Evolutionary conservation across 2,888 invertebrate species (phyloP), one percentile per base, ranked within the genome.

Genomic region (Catocala nupta): DNA sequence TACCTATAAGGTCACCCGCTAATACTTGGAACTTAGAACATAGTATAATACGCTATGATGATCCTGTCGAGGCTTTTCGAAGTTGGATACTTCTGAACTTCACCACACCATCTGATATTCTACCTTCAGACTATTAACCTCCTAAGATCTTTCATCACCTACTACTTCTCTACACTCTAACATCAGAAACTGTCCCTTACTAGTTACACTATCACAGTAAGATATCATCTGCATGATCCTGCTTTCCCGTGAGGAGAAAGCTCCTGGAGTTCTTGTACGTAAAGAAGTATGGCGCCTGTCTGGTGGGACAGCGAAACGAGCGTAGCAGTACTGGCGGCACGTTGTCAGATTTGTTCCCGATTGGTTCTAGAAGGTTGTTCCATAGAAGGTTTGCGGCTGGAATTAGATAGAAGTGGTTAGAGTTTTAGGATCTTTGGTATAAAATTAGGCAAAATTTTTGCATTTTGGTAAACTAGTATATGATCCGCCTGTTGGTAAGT

Each of bases 351-450:
- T 96, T 97, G 73, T 94, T 93, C 34, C 96, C 96, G 4, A 96
- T 95, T 0, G 96, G 96, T 80, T 97, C 96, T 25, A 97, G 83
- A 65, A 97, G 91, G 81, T 96, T 96, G 90, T 96, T 96, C 96
- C 96, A 96, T 0, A 96, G 88, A 45, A 96, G 93, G 81, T 96
- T 96, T 0, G 96, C 96, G 48, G 95, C 96, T 96, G 90, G 73
- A 81, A 88, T n/a, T 13, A 13, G 25, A 16, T 44, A 34, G 5
- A 39, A 11, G 0, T 55, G 1, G 25, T 25, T 25, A 25, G 25
- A 3, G 1, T 25, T 25, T 25, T 3, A 25, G 25, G 25, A 1
- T 1, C 25, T 3, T 3, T 3, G 25, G 25, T 1, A 25, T 25
- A 25, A 25, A 25, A 25, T 25, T 3, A 25, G 4, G 25, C 25